phyloP scores from a whole-genome alignment of 2,888 invertebrate genomes.

The Meiosimyza platycephala region DNA sequence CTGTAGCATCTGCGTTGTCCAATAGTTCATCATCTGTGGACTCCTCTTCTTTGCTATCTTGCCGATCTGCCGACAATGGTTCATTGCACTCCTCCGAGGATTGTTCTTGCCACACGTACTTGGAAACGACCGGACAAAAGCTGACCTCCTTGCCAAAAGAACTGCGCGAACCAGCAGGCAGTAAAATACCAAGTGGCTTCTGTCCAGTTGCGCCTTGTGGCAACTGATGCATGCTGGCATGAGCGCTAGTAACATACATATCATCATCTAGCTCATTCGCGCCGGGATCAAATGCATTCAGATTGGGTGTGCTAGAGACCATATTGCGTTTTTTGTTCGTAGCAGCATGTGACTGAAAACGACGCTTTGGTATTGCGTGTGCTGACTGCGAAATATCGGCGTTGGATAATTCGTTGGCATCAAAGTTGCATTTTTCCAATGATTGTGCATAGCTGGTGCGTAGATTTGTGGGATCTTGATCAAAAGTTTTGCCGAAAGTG shows the following conservation, averaged over 20 bases:
- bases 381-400: slow-evolving; percentile 39
- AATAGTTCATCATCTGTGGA: slow-evolving; percentile 51
- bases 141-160: slow-evolving; percentile 75
- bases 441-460: slow-evolving; percentile 65
- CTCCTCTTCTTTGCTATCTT: slow-evolving; percentile 40
- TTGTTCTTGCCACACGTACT: slow-evolving; percentile 81
- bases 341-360: slow-evolving; percentile 56
- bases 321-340: slow-evolving; percentile 58
- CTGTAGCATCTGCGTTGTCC: slow-evolving; percentile 58
- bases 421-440: slow-evolving; percentile 65
- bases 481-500: slow-evolving; percentile 59
- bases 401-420: slow-evolving; percentile 51
- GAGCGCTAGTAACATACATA: slow-evolving; percentile 72
- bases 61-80: slow-evolving; percentile 36
- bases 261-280: slow-evolving; percentile 67
- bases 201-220: slow-evolving; percentile 58
- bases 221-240: slow-evolving; percentile 71
- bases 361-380: slow-evolving; percentile 55
- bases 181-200: slow-evolving; percentile 67
- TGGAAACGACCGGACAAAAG: slow-evolving; percentile 83
- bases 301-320: slow-evolving; percentile 73
- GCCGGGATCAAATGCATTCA: slow-evolving; percentile 66
- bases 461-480: slow-evolving; percentile 66
- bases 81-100: slow-evolving; percentile 67
- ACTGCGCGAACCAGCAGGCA: slow-evolving; percentile 60